A percentile compares a stretch with the other conserved stretches of the same genome.
These are phyloP conservation scores for Poicephalus gulielmi DNA, from an alignment of 2,113 vertebrate genomes.

Conservation along the genomic window DNA sequence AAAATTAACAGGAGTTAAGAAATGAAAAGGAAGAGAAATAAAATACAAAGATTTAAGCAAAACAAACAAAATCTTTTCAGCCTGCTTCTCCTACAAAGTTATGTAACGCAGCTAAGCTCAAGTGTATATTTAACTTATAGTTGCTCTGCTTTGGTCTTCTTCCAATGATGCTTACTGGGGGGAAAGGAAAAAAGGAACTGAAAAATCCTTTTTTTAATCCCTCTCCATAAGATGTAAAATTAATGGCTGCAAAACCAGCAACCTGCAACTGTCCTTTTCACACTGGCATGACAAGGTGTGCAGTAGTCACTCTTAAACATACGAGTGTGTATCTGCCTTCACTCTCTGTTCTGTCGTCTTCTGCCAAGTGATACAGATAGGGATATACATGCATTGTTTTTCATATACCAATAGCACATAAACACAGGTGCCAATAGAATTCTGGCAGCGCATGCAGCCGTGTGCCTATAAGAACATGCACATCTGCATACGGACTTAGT, in stretches of 20 bases:
- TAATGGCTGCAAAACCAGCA: slow-evolving; percentile 83
- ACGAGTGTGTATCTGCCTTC: slow-evolving; percentile 66
- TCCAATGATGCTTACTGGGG: slow-evolving; percentile 80
- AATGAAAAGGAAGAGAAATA: slow-evolving; percentile 65
- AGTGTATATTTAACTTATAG: slow-evolving; percentile 91
- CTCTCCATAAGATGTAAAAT: slow-evolving; percentile 81
- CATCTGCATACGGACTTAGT: not conserved
- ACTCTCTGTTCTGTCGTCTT: slow-evolving; percentile 1
- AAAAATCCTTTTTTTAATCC: slow-evolving; percentile 75
- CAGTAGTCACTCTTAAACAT: slow-evolving; percentile 62
- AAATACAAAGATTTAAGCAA: slow-evolving; percentile 48
- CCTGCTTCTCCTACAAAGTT: slow-evolving; percentile 90
- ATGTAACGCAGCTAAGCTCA: slow-evolving; percentile 84
- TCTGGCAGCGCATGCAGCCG: slow-evolving; percentile 17
- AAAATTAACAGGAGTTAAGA: slow-evolving; percentile 48
- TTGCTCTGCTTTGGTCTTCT: slow-evolving; percentile 93
- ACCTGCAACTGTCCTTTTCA: slow-evolving; percentile 78
- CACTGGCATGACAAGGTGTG: slow-evolving; percentile 87
- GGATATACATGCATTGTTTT: slow-evolving; percentile 56
- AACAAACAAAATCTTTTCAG: slow-evolving; percentile 72
- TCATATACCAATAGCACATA: slow-evolving; percentile 43
- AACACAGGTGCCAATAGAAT: not conserved
- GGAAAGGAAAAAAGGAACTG: slow-evolving; percentile 61
- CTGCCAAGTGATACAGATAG: slow-evolving; percentile 62
- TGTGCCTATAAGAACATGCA: not conserved